phyloP scores from a whole-genome alignment of 2,888 invertebrate species.

The Zelleria hepariella region DNA sequence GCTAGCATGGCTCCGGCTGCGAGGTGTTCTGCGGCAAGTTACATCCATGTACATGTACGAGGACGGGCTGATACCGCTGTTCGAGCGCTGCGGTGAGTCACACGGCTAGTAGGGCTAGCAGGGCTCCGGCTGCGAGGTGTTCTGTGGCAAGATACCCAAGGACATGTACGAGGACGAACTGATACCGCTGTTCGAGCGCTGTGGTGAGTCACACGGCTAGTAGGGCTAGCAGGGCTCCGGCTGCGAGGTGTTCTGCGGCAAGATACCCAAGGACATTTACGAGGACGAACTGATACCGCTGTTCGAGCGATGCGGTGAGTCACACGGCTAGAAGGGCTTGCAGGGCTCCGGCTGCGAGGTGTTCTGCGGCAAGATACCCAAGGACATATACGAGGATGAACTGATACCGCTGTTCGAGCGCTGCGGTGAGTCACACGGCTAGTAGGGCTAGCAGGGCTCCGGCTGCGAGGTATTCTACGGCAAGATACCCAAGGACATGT shows the following conservation, averaged over 20 bases:
- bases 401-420: slow-evolving; percentile 98
- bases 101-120: slow-evolving; percentile 96
- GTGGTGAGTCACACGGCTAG: slow-evolving; percentile 97
- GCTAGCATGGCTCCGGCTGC: slow-evolving; percentile 94
- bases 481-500: too few species aligned
- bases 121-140: slow-evolving; percentile 97
- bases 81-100: slow-evolving; percentile 99
- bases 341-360: slow-evolving; percentile 98
- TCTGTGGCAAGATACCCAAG: slow-evolving; percentile 99
- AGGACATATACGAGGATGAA: slow-evolving; percentile 98
- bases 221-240: slow-evolving; percentile 94
- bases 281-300: slow-evolving; percentile 98
- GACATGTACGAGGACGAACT: slow-evolving; percentile 99
- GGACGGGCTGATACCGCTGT: slow-evolving; percentile 98
- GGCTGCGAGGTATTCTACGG: too few species aligned
- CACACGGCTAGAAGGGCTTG: slow-evolving; percentile 95
- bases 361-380: slow-evolving; percentile 99
- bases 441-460: too few species aligned
- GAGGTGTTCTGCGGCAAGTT: slow-evolving; percentile 99
- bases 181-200: slow-evolving; percentile 97
- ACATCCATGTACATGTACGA: slow-evolving; percentile 97
- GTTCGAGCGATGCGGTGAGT: slow-evolving; percentile 98
- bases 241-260: slow-evolving; percentile 99
- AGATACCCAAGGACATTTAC: slow-evolving; percentile 98
- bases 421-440: too few species aligned